Evolutionary conservation across 2,888 invertebrate genomes (phyloP).

Genomic region (Xylota sylvarum): DNA sequence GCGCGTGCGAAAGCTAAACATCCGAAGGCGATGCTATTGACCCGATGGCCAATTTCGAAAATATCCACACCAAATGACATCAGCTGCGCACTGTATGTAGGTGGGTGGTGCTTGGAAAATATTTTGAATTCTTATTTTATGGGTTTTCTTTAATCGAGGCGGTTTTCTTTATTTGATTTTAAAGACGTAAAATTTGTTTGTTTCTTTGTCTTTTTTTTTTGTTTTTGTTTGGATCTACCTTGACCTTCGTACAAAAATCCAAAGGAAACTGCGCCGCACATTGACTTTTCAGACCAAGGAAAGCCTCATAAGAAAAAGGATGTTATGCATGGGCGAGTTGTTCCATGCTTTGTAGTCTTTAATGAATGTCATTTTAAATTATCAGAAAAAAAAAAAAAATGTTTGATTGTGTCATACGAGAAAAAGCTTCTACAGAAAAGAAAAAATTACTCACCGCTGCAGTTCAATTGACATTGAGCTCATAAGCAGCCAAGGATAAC

Average conservation of each 20-base stretch:
- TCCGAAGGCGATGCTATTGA: conserved; percentile 63
- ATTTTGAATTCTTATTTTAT: conserved; percentile 40
- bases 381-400: not conserved
- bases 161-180: conserved; percentile 62
- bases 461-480: not conserved
- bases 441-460: not conserved
- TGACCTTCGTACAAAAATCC: conserved; percentile 29
- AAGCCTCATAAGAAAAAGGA: not conserved
- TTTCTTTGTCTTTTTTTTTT: conserved; percentile 20
- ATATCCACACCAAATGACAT: conserved; percentile 49
- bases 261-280: conserved; percentile 15
- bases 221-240: conserved; percentile 8
- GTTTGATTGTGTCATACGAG: not conserved
- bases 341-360: not conserved
- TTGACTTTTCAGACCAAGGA: conserved; percentile 23
- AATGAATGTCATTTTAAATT: not conserved
- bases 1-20: conserved; percentile 20
- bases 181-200: conserved; percentile 39
- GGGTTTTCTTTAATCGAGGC: conserved; percentile 35
- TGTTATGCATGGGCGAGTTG: not conserved
- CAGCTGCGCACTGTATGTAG: conserved; percentile 14
- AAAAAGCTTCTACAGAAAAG: no score
- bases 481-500: no score
- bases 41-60: conserved; percentile 60
- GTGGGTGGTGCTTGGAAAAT: conserved; percentile 8